phyloP scores from a whole-genome alignment of 2,797 vertebrate species.

The Mareca penelope region DNA sequence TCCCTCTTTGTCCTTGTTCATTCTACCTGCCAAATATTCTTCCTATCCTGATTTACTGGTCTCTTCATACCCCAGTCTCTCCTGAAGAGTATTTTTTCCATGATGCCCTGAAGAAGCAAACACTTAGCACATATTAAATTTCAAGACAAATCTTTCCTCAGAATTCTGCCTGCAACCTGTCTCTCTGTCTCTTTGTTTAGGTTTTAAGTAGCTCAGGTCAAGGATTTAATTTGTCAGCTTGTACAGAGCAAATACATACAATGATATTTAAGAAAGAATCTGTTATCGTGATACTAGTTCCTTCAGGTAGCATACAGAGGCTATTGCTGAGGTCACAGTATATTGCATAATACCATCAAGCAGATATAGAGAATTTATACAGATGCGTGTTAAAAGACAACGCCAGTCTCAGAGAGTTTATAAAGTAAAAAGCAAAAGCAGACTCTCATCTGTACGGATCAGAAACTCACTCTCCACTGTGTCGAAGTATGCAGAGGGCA shows the following conservation, averaged over 20 bases:
- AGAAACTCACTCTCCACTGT: background rate
- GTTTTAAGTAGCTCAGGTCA: background rate
- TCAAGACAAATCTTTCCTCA: background rate
- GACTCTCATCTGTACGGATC: rapidly evolving
- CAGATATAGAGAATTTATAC: background rate
- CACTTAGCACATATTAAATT: background rate
- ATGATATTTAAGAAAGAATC: background rate
- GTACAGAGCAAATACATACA: background rate
- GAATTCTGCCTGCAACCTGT: background rate
- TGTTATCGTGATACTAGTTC: background rate
- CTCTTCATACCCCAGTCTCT: background rate
- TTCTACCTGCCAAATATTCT: background rate
- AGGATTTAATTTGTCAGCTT: background rate
- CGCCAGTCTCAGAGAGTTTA: background rate
- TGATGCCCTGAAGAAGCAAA: background rate
- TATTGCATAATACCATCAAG: background rate
- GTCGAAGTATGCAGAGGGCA: rapidly evolving
- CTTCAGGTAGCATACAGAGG: background rate
- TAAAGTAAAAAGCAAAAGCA: background rate
- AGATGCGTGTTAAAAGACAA: background rate
- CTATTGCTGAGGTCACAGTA: background rate
- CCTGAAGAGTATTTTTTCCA: background rate
- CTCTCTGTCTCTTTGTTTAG: background rate
- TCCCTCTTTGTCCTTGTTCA: background rate
- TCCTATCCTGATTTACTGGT: background rate